These are phyloP conservation scores for Dicentrarchus labrax DNA, from an alignment of 2,113 vertebrate genomes.

Conservation along the genomic window DNA sequence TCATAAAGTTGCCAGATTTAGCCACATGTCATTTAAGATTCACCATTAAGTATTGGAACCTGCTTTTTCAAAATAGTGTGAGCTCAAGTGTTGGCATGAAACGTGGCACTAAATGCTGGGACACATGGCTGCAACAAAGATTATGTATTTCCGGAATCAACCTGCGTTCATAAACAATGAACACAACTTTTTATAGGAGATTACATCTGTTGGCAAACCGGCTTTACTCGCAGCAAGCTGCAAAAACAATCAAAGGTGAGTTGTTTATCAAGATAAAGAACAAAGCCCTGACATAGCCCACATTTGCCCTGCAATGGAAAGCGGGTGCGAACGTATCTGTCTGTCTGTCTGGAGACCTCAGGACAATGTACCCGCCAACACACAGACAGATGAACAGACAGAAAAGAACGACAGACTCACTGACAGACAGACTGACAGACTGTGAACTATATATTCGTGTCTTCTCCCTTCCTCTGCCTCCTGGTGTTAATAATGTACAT, in stretches of 20 bases:
- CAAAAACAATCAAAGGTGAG: slow-evolving; percentile 23
- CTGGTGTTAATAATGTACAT: slow-evolving; percentile 71
- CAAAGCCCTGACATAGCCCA: not conserved
- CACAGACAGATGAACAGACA: slow-evolving; percentile 10
- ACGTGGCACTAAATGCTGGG: too few relatives aligned
- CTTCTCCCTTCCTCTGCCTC: slow-evolving; percentile 14
- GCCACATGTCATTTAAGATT: not conserved
- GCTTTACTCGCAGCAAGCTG: not conserved
- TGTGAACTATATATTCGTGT: slow-evolving; percentile 36
- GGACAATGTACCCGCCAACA: slow-evolving; percentile 32
- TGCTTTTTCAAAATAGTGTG: not conserved
- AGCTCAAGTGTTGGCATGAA: slow-evolving; percentile 1
- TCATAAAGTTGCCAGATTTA: not conserved
- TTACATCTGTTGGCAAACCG: not conserved
- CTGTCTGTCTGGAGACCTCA: slow-evolving; percentile 50
- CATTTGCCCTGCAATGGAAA: slow-evolving; percentile 5
- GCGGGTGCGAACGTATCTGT: not conserved
- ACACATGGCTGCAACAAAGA: slow-evolving; percentile 12
- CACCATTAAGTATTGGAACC: not conserved
- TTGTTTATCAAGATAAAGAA: slow-evolving; percentile 3
- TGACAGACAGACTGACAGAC: slow-evolving; percentile 40
- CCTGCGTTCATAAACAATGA: not conserved
- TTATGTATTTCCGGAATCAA: not conserved
- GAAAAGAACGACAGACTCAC: not conserved
- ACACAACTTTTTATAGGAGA: not conserved